Evolutionary conservation across 1,140 invertebrate species (phyloP), one percentile per base, ranked within the genome.

Genomic region (Camponotus floridanus): DNA sequence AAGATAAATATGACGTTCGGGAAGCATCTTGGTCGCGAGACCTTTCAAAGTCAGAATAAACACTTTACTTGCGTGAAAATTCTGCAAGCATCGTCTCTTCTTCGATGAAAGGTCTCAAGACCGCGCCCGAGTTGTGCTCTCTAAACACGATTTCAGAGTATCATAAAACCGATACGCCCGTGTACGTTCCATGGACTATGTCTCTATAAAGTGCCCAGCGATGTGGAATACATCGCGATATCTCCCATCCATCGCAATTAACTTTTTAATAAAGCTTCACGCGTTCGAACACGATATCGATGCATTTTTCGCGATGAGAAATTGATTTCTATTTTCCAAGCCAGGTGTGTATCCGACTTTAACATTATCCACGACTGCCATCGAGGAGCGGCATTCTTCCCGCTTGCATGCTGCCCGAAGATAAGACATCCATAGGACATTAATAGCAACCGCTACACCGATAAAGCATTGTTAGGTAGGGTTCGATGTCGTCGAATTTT

Each of bases 201-300:
- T 61, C 33, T 61, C 39, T 80, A 70, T 65, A 21, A 70, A 70
- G 67, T 73, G 67, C 61, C 31, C 36, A 81, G 55, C 51, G 67
- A 59, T 39, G 51, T 7, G 79, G 51, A 83, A 73, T 81, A 45
- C 67, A 81, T 26, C 39, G 68, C 39, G 67, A 9, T 78, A 57
- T 73, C 61, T 39, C 39, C 26, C 68, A 31, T 83, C 68, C 26
- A 45, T 55, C 55, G 68, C 79, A 83, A 83, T 83, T 83, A 83
- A 83, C 68, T 83, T 83, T 83, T 83, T 83, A 83, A 83, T 83
- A 83, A 83, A 73, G 55, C 79, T 83, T 83, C 39, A 57, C 79
- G 68, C 68, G 55, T 73, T 26, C 67, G 33, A 45, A 42, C 79
- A 36, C 31, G 45, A 51, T 61, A 13, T 26, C 18, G 68, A 55